A percentile compares a stretch with the other conserved stretches of the same genome.
Conservation (phyloP, 2,888 invertebrate species). For the Drosophila greeni region DNA sequence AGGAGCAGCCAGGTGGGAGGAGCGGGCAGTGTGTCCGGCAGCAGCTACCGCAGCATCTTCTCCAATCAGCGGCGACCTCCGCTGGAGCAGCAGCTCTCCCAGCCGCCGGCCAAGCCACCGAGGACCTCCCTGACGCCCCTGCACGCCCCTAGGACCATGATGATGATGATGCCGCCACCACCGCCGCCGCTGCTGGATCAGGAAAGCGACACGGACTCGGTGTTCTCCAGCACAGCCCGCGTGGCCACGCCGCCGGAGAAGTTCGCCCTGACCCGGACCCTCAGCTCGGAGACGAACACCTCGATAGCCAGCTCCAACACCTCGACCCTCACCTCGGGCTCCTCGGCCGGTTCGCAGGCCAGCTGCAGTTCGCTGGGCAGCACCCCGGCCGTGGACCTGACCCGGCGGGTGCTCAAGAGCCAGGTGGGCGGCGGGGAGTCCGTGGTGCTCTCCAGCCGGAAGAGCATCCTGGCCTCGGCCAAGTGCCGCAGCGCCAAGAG, state of each 20-base stretch:
- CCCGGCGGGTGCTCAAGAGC: constrained; percentile 85
- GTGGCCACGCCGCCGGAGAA: constrained; percentile 80
- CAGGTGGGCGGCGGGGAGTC: constrained; percentile 42
- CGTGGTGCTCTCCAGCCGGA: constrained; percentile 81
- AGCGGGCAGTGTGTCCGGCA: constrained; percentile 20
- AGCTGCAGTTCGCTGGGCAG: constrained; percentile 84
- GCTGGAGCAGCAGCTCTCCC: constrained; percentile 58
- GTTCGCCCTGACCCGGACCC: constrained; percentile 83
- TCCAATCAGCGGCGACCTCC: constrained; percentile 57
- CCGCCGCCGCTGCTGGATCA: constrained; percentile 61
- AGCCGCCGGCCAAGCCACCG: constrained; percentile 77
- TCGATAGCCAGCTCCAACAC: constrained; percentile 85
- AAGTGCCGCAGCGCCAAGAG: constrained; percentile 88
- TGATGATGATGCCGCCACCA: constrained; percentile 53
- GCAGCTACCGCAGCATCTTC: constrained; percentile 71
- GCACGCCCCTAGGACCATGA: constrained; percentile 42
- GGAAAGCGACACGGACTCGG: constrained; percentile 88
- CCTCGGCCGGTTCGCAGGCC: constrained; percentile 87
- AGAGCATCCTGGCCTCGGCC: constrained; percentile 92
- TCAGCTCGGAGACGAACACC: constrained; percentile 86
- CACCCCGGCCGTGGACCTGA: constrained; percentile 83
- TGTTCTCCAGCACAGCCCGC: constrained; percentile 88
- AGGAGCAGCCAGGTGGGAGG: constrained; percentile 15
- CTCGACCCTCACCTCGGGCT: constrained; percentile 86
- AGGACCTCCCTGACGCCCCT: constrained; percentile 72